phyloP scores from a whole-genome alignment of 2,113 vertebrate genomes.

The Petromus typicus region DNA sequence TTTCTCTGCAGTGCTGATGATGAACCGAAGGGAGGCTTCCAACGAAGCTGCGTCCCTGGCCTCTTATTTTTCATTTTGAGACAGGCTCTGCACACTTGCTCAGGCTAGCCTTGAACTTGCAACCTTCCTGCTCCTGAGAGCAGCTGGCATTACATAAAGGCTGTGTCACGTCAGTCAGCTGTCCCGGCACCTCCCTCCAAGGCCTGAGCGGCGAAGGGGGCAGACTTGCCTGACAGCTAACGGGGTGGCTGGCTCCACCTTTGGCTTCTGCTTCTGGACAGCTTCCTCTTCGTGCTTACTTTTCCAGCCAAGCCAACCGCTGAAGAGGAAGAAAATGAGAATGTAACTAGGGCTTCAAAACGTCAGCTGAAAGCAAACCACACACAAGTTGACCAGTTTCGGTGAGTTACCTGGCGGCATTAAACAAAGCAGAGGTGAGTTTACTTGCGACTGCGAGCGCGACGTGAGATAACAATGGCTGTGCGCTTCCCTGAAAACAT shows the following conservation, averaged over 20 bases:
- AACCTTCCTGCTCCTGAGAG: background rate
- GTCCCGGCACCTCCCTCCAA: background rate
- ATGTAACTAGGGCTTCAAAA: background rate
- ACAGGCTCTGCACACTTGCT: background rate
- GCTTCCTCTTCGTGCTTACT: constrained; percentile 94
- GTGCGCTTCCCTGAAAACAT: constrained; percentile 92
- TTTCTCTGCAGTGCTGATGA: background rate
- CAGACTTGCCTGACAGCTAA: constrained; percentile 92
- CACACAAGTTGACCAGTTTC: background rate
- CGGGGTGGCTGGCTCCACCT: constrained; percentile 95
- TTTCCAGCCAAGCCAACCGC: constrained; percentile 99
- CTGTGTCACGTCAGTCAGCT: background rate
- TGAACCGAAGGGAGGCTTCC: background rate
- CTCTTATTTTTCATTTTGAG: background rate
- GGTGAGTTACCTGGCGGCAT: constrained; percentile 94
- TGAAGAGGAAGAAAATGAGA: constrained; percentile 74
- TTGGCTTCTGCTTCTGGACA: constrained; percentile 95
- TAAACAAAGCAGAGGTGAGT: constrained; percentile 98
- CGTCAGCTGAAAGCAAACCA: background rate
- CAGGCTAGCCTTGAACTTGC: background rate
- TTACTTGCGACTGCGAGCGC: constrained; percentile 99
- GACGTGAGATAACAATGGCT: constrained; percentile 97
- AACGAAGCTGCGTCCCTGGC: background rate
- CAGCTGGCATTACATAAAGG: background rate
- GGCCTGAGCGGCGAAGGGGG: accelerated